A percentile compares a stretch with the other conserved stretches of the same genome.
Evolutionary conservation across 2,797 vertebrate genomes (phyloP).

Genomic region (Chloroceryle amazona): DNA sequence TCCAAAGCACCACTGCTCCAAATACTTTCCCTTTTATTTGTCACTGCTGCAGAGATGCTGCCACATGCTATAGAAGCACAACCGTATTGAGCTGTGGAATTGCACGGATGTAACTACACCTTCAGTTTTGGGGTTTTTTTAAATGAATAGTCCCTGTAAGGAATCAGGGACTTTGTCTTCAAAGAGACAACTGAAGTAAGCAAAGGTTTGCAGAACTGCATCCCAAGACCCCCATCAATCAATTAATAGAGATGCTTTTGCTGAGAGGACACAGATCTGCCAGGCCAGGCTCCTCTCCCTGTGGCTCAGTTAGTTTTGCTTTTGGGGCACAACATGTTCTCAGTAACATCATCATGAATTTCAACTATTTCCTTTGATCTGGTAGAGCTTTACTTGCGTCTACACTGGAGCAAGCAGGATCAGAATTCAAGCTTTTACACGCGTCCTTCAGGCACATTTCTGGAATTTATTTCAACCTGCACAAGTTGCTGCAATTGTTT

Average conservation of each 20-base stretch:
- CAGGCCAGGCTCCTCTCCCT: neutral
- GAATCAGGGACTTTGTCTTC: neutral
- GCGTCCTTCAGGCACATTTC: neutral
- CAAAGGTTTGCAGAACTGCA: neutral
- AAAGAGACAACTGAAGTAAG: neutral
- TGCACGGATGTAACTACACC: neutral
- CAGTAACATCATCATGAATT: neutral
- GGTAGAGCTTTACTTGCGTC: neutral
- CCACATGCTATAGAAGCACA: neutral
- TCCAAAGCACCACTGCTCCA: neutral
- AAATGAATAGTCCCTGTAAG: neutral
- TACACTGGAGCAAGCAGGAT: neutral
- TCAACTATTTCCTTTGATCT: neutral
- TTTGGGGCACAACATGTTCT: neutral
- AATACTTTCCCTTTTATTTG: neutral
- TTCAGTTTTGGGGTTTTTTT: neutral
- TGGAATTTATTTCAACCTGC: neutral
- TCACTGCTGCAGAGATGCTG: neutral
- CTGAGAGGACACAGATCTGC: neutral
- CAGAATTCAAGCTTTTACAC: neutral
- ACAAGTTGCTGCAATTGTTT: neutral
- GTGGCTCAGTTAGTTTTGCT: neutral
- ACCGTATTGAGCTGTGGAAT: accelerated
- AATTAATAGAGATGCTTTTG: neutral
- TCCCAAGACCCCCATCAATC: neutral